Evolutionary conservation across 2,888 invertebrate species (phyloP).

Genomic region (Ernsta delagoae): DNA sequence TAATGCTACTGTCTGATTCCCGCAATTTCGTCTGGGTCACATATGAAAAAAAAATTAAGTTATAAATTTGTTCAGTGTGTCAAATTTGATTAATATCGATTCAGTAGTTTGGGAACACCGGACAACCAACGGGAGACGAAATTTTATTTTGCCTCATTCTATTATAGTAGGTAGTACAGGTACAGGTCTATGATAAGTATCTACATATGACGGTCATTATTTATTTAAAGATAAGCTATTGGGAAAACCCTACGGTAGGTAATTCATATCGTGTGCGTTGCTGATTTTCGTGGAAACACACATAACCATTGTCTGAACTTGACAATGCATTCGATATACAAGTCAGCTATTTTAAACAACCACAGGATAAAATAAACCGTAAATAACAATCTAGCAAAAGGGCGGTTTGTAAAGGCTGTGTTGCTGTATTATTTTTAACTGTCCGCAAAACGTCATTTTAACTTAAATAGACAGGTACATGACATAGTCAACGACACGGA

Average conservation of each 20-base stretch:
- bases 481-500: slow-evolving; percentile 76
- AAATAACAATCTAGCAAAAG: slow-evolving; percentile 43
- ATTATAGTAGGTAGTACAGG: too few relatives aligned
- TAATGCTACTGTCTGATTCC: too few relatives aligned
- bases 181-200: slow-evolving; percentile 17
- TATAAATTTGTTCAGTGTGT: too few relatives aligned
- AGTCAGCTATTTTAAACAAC: slow-evolving; percentile 56
- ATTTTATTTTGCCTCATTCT: too few relatives aligned
- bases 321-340: slow-evolving; percentile 57
- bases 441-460: slow-evolving; percentile 57
- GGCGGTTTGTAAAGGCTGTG: slow-evolving; percentile 51
- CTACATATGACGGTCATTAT: neutral
- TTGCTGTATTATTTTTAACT: slow-evolving; percentile 52
- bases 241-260: slow-evolving; percentile 65
- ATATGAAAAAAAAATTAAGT: too few relatives aligned
- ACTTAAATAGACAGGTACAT: slow-evolving; percentile 61
- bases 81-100: too few relatives aligned
- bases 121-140: too few relatives aligned
- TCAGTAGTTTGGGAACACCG: too few relatives aligned
- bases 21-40: too few relatives aligned
- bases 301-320: slow-evolving; percentile 69
- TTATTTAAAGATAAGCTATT: slow-evolving; percentile 47
- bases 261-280: slow-evolving; percentile 55
- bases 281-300: slow-evolving; percentile 67
- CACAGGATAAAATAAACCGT: slow-evolving; percentile 58